Evolutionary conservation across 2,113 vertebrate species (phyloP).

Genomic region (Malurus melanocephalus): DNA sequence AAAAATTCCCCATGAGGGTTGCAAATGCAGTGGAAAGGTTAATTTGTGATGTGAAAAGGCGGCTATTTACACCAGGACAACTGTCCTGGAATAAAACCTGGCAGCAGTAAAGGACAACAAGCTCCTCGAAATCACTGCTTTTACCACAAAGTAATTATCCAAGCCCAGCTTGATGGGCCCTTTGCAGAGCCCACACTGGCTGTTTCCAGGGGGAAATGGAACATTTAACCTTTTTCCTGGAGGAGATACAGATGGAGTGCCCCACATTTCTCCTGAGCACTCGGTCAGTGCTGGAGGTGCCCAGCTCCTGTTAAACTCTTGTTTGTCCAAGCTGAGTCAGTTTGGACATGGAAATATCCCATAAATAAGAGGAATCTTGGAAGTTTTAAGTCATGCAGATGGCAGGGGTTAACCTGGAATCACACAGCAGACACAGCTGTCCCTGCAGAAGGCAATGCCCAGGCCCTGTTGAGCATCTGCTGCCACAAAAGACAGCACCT

Average conservation of each 20-base stretch:
- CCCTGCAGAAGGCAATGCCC: background rate
- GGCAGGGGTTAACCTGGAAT: background rate
- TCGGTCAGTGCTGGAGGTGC: background rate
- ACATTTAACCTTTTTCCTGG: background rate
- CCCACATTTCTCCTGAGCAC: background rate
- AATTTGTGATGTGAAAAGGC: background rate
- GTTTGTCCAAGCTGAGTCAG: background rate
- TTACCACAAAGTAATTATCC: slow-evolving; percentile 16
- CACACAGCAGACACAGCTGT: accelerated
- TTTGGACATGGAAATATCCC: background rate
- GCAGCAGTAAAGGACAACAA: slow-evolving; percentile 7
- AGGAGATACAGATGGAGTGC: background rate
- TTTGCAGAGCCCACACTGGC: background rate
- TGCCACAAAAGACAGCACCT: background rate
- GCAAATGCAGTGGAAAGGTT: background rate
- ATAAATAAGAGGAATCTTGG: background rate
- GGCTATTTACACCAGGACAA: background rate
- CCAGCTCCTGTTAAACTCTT: background rate
- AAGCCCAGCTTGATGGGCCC: slow-evolving; percentile 1
- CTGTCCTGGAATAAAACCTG: background rate
- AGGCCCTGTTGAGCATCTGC: background rate
- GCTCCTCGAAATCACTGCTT: slow-evolving; percentile 13
- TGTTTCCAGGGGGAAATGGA: background rate
- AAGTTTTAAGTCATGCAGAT: background rate
- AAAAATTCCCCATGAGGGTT: background rate